Conservation (phyloP, 2,888 invertebrate species). For the Tetrapedia diversipes region DNA sequence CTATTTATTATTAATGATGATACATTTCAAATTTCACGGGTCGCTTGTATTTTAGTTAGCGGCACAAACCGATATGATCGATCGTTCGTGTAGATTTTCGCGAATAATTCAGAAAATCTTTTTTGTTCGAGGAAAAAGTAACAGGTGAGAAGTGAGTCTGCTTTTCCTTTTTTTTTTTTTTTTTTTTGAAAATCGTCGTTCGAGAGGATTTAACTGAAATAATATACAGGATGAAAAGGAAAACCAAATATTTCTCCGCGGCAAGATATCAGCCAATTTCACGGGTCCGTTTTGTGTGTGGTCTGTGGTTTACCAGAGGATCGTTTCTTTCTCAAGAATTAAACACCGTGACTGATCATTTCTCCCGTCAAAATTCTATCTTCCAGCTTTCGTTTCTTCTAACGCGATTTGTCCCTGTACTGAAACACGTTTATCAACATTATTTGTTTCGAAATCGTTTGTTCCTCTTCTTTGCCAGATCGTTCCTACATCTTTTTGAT, state of each 20-base stretch:
- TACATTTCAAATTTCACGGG: no score
- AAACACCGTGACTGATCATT: constrained; percentile 52
- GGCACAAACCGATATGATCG: no score
- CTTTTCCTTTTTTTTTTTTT: no score
- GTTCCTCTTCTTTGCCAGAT: neutral
- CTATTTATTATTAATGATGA: no score
- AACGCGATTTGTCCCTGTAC: neutral
- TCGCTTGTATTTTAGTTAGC: no score
- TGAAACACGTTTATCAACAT: neutral
- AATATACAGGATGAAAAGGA: constrained; percentile 69
- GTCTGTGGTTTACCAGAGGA: constrained; percentile 42
- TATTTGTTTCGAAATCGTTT: neutral
- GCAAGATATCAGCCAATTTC: constrained; percentile 76
- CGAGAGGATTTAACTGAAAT: constrained; percentile 69
- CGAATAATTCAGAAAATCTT: constrained; percentile 18
- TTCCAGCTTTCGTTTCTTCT: constrained; percentile 9
- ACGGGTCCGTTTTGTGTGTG: constrained; percentile 61
- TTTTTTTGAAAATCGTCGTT: constrained; percentile 56
- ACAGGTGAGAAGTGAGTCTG: constrained; percentile 69
- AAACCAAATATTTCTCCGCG: constrained; percentile 71
- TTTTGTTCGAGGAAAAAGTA: constrained; percentile 2
- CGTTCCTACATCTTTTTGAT: no score
- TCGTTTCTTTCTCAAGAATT: constrained; percentile 37
- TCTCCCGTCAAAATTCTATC: constrained; percentile 14
- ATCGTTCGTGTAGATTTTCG: neutral